Percentiles rank a stretch among this genome's conserved stretches.
These are phyloP conservation scores for Asobara japonica DNA, from an alignment of 1,140 invertebrate genomes.

Conservation along the genomic window DNA sequence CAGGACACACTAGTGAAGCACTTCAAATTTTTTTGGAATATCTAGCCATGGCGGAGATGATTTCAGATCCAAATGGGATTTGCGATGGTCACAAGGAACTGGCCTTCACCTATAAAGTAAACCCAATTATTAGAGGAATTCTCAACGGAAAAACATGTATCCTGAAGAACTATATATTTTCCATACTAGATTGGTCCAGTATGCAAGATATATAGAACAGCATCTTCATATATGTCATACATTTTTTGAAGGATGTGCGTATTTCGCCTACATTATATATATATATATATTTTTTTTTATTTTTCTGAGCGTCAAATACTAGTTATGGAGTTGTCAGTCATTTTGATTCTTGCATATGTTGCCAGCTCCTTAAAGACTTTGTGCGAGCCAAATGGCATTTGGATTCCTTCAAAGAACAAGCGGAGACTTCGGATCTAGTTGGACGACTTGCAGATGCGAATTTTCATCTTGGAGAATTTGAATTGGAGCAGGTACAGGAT, in stretches of 20 bases:
- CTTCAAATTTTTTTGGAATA: conserved; percentile 42
- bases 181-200: no score
- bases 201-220: no score
- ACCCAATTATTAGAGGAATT: not conserved
- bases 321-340: not conserved
- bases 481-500: conserved; percentile 41
- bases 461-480: conserved; percentile 46
- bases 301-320: no score
- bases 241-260: no score
- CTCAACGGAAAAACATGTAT: no score
- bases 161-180: no score
- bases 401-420: conserved; percentile 31
- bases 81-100: conserved; percentile 47
- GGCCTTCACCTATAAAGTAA: conserved; percentile 47
- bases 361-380: conserved; percentile 40
- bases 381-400: conserved; percentile 43
- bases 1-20: conserved; percentile 32
- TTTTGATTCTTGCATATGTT: not conserved
- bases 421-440: conserved; percentile 34
- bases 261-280: no score
- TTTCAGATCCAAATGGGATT: conserved; percentile 38
- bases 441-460: conserved; percentile 48
- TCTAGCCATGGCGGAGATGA: conserved; percentile 38
- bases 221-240: no score
- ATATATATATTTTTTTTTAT: no score